Conservation (phyloP, 23 tunicate genomes). For the Styela plicata region DNA sequence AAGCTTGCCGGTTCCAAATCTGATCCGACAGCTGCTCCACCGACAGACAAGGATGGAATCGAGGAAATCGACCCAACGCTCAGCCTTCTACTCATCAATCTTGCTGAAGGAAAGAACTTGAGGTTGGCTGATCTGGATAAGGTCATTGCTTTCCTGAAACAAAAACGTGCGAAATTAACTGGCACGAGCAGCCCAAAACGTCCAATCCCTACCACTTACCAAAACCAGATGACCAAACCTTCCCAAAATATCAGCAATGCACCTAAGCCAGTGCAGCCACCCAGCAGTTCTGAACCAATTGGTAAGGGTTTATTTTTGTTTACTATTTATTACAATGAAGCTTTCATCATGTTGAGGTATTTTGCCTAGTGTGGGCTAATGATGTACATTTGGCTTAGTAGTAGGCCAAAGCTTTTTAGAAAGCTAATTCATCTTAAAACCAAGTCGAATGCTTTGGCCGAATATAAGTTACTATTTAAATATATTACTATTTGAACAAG, state of each 20-base stretch:
- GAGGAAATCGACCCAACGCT: slow-evolving; percentile 26
- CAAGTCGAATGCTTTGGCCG: no score
- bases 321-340: no score
- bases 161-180: slow-evolving; percentile 9
- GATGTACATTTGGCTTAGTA: no score
- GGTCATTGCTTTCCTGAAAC: slow-evolving; percentile 6
- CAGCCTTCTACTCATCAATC: slow-evolving; percentile 21
- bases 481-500: no score
- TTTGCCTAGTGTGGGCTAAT: no score
- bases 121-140: slow-evolving; percentile 20
- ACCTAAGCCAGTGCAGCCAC: slow-evolving; percentile 32
- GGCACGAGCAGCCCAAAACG: slow-evolving; percentile 1
- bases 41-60: background rate
- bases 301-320: no score
- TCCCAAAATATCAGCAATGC: background rate
- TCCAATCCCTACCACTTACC: slow-evolving; percentile 14
- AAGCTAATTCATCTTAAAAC: no score
- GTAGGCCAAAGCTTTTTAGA: no score
- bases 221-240: background rate
- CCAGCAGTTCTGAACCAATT: background rate
- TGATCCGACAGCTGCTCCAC: background rate
- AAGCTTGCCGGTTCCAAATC: slow-evolving; percentile 22
- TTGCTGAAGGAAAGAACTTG: slow-evolving; percentile 29
- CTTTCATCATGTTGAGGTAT: no score
- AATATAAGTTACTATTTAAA: no score